Evolutionary conservation across 2,113 vertebrate genomes (phyloP), one percentile per base, ranked within the genome.

Genomic region (Grallaria varia): DNA sequence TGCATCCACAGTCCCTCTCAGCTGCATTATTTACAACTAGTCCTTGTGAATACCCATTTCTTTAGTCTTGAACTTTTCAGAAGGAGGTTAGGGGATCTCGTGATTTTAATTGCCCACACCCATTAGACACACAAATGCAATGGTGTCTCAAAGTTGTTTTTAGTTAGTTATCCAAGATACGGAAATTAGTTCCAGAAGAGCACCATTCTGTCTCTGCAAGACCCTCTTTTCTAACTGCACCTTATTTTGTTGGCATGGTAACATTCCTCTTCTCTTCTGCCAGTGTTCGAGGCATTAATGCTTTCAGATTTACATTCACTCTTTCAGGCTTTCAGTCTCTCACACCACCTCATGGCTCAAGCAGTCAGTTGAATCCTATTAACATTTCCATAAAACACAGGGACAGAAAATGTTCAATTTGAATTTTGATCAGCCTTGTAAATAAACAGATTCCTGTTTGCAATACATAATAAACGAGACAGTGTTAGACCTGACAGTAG

Each of bases 131-230:
- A 27, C 4, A 83, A 62, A 40, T 35, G 30, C 18, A 42, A 28
- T 42, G 9, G 12, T 40, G 14, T 49, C n/a, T 42, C 21, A 49
- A 47, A 40, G 14, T 35, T 62, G 9, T 8, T 76, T 62, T 42
- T 35, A 62, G 21, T 18, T 69, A 55, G 35, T 55, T 69, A 62
- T 30, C 25, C 56, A 47, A 42, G 55, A 69, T 62, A 69, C 62
- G 35, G n/a, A 76, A 19, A 8, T 1, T 40, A 24, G 55, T 68
- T n/a, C 63, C 31, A 35, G 71, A 90, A 83, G 83, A 69, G 14
- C 0, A 0, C 6, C 19, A n/a, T 75, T 24, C 33, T 83, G 30
- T 30, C 62, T 76, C 40, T 3, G 1, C 27, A 66, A 52, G 37
- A 42, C 1, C 2, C 27, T 53, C 45, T 60, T 60, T 83, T 68